Percentiles rank a stretch among this genome's conserved stretches.
phyloP scores from a whole-genome alignment of 2,888 invertebrate genomes.

The Odontomyia ornata region DNA sequence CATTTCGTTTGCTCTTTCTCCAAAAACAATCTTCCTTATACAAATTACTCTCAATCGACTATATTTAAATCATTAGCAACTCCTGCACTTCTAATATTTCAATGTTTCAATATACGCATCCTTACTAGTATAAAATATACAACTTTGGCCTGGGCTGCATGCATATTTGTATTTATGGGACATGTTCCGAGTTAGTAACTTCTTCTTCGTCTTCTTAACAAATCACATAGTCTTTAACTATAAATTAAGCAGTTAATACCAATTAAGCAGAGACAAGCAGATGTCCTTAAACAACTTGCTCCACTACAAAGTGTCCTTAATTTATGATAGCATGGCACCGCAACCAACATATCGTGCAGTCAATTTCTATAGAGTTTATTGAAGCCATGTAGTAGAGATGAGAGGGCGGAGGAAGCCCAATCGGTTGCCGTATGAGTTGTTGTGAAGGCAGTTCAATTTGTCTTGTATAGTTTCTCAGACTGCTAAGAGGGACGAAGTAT shows the following conservation, averaged over 20 bases:
- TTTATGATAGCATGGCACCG: constrained; percentile 54
- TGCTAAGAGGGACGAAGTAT: constrained; percentile 33
- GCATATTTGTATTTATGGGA: constrained; percentile 45
- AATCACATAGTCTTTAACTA: constrained; percentile 61
- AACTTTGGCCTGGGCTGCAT: neutral
- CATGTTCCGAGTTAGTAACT: constrained; percentile 52
- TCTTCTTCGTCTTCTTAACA: constrained; percentile 57
- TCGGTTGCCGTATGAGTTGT: neutral
- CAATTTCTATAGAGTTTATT: constrained; percentile 22
- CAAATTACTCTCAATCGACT: neutral
- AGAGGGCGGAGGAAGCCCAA: neutral
- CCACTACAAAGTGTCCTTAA: constrained; percentile 56
- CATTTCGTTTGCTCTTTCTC: neutral
- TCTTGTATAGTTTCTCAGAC: neutral
- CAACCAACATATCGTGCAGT: constrained; percentile 45
- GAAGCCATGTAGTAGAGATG: neutral
- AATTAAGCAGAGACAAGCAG: constrained; percentile 61
- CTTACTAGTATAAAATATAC: neutral
- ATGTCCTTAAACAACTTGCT: constrained; percentile 57
- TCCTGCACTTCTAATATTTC: neutral
- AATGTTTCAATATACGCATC: constrained; percentile 32
- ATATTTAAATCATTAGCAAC: constrained; percentile 39
- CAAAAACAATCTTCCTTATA: neutral
- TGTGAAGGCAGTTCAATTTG: constrained; percentile 7
- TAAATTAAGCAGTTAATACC: constrained; percentile 63